Percentiles rank a stretch among this genome's conserved stretches.
Evolutionary conservation across 2,797 vertebrate species (phyloP).

Genomic region (Notoglanidium macrostoma): DNA sequence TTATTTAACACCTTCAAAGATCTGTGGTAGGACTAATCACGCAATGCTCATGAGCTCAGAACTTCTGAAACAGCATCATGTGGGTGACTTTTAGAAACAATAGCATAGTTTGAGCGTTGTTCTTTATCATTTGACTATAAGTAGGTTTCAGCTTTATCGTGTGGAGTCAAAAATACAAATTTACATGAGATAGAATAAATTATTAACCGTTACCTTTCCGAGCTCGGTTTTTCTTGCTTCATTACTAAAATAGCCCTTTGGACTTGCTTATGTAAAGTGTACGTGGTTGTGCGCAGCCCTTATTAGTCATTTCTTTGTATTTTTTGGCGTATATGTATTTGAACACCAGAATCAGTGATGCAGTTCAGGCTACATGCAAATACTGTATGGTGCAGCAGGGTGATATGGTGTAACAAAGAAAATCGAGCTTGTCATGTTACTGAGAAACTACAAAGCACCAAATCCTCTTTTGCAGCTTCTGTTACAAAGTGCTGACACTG

Average conservation of each 20-base stretch:
- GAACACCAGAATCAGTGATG: background rate
- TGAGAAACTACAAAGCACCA: background rate
- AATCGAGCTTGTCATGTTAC: background rate
- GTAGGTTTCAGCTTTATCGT: background rate
- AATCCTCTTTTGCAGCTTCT: background rate
- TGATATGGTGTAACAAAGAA: background rate
- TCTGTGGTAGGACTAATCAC: slow-evolving; percentile 30
- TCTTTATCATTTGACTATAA: background rate
- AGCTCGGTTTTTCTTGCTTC: background rate
- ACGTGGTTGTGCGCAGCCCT: background rate
- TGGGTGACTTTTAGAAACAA: slow-evolving; percentile 16
- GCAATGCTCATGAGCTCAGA: slow-evolving; percentile 29
- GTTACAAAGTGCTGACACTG: background rate
- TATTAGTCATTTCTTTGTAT: background rate
- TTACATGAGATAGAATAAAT: background rate
- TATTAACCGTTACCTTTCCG: background rate
- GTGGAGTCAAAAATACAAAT: background rate
- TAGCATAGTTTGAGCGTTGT: background rate
- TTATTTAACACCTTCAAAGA: slow-evolving; percentile 39
- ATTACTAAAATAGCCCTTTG: background rate
- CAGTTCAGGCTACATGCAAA: background rate
- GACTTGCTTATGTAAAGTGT: background rate
- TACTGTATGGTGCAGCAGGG: background rate
- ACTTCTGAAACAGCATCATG: slow-evolving; percentile 9
- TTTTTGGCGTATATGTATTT: background rate